A percentile compares a stretch with the other conserved stretches of the same genome.
Conservation (phyloP, 2,888 invertebrate genomes). For the Marasmarcha lunaedactyla region DNA sequence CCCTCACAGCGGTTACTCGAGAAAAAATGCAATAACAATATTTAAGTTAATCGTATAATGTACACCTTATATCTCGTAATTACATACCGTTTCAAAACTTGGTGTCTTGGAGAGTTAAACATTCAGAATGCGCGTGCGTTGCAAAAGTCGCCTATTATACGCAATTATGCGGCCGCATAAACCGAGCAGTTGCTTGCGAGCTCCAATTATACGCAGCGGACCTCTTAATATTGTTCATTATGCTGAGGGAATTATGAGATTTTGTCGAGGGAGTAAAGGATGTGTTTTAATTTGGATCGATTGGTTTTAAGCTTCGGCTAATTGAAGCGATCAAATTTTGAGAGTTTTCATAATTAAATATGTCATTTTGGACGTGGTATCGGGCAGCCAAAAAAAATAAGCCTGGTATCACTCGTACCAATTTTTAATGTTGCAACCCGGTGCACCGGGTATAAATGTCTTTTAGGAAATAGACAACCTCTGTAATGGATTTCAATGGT, state of each 20-base stretch:
- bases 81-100: slow-evolving; percentile 46
- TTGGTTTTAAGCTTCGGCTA: too few relatives aligned
- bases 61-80: slow-evolving; percentile 33
- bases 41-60: slow-evolving; percentile 33
- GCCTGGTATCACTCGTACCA: too few relatives aligned
- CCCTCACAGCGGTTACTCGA: slow-evolving; percentile 4
- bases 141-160: slow-evolving; percentile 60
- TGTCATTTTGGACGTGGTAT: too few relatives aligned
- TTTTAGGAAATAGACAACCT: too few relatives aligned
- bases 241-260: slow-evolving; percentile 55
- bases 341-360: too few relatives aligned
- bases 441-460: too few relatives aligned
- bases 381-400: too few relatives aligned
- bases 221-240: slow-evolving; percentile 63
- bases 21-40: slow-evolving; percentile 20
- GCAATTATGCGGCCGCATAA: slow-evolving; percentile 62
- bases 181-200: slow-evolving; percentile 51
- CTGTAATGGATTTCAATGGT: too few relatives aligned
- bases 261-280: too few relatives aligned
- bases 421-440: too few relatives aligned
- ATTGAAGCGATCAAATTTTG: too few relatives aligned
- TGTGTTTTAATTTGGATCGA: too few relatives aligned
- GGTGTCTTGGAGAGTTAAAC: slow-evolving; percentile 44
- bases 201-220: slow-evolving; percentile 55
- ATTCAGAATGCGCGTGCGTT: slow-evolving; percentile 52